Evolutionary conservation across 2,113 vertebrate species (phyloP).

Genomic region (Neotoma lepida): DNA sequence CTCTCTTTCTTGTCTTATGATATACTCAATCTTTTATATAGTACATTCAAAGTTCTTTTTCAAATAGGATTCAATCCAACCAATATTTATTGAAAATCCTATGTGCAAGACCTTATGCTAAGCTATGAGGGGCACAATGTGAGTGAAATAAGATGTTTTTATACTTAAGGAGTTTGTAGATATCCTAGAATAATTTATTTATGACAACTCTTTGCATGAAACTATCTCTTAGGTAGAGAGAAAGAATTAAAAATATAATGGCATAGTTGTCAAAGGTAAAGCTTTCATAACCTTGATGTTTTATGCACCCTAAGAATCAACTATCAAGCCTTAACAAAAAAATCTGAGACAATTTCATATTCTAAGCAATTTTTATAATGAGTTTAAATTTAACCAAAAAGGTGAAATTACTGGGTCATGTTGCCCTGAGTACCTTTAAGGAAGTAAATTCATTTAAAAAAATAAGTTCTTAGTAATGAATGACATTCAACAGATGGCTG

Average conservation of each 20-base stretch:
- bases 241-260: slow-evolving; percentile 45
- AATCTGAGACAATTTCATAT: slow-evolving; percentile 7
- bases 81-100: slow-evolving; percentile 63
- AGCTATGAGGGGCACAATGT: slow-evolving; percentile 27
- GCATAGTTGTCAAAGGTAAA: slow-evolving; percentile 49
- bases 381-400: slow-evolving; percentile 48
- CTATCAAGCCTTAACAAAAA: slow-evolving; percentile 29
- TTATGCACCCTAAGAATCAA: slow-evolving; percentile 40
- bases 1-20: slow-evolving; percentile 62
- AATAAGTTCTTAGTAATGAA: slow-evolving; percentile 52
- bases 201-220: slow-evolving; percentile 43
- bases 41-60: slow-evolving; percentile 59
- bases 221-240: slow-evolving; percentile 32
- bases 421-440: slow-evolving; percentile 29
- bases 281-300: slow-evolving; percentile 46
- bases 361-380: slow-evolving; percentile 45
- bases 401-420: slow-evolving; percentile 30
- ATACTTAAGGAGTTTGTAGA: slow-evolving; percentile 43
- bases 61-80: slow-evolving; percentile 61
- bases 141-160: slow-evolving; percentile 56
- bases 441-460: slow-evolving; percentile 45
- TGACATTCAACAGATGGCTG: slow-evolving; percentile 33
- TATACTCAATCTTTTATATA: slow-evolving; percentile 66
- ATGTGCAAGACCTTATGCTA: slow-evolving; percentile 47
- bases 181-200: slow-evolving; percentile 46